phyloP scores from a whole-genome alignment of 2,113 vertebrate species.

The Falco punctatus region DNA sequence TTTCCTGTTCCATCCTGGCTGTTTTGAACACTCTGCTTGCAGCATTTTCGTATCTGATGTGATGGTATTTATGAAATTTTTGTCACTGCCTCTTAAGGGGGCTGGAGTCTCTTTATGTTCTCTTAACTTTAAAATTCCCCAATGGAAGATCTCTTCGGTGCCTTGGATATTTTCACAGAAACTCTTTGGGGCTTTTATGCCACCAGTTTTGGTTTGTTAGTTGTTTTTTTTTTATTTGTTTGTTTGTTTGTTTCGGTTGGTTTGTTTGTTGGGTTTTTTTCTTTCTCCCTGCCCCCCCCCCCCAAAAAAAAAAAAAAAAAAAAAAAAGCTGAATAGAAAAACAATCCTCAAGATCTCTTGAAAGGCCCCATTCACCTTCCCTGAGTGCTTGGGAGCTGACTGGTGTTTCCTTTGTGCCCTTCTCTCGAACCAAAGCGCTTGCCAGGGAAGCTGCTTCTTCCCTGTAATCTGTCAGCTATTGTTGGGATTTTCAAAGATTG shows the following conservation, averaged over 20 bases:
- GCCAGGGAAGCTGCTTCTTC: not conserved
- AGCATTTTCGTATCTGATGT: not conserved
- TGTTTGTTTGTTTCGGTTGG: not conserved
- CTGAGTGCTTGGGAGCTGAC: not conserved
- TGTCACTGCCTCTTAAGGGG: not conserved
- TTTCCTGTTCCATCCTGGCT: not conserved
- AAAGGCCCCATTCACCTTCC: not conserved
- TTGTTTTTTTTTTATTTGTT: not conserved
- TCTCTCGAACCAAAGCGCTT: not conserved
- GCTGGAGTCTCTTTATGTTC: not conserved
- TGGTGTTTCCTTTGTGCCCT: accelerated
- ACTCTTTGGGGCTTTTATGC: not conserved
- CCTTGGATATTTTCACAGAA: not conserved
- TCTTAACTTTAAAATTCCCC: not conserved
- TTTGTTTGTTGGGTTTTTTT: too few relatives aligned
- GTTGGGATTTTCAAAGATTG: constrained; percentile 15
- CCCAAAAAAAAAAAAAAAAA: not conserved
- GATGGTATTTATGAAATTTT: not conserved
- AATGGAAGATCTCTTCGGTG: not conserved
- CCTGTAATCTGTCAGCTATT: not conserved
- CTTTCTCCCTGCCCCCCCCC: too few relatives aligned
- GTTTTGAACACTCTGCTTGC: not conserved
- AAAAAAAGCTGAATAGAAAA: not conserved
- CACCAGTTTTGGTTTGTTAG: too few relatives aligned
- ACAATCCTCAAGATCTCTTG: accelerated